These are phyloP conservation scores for Athene cunicularia DNA, from an alignment of 2,113 vertebrate genomes.

Conservation along the genomic window DNA sequence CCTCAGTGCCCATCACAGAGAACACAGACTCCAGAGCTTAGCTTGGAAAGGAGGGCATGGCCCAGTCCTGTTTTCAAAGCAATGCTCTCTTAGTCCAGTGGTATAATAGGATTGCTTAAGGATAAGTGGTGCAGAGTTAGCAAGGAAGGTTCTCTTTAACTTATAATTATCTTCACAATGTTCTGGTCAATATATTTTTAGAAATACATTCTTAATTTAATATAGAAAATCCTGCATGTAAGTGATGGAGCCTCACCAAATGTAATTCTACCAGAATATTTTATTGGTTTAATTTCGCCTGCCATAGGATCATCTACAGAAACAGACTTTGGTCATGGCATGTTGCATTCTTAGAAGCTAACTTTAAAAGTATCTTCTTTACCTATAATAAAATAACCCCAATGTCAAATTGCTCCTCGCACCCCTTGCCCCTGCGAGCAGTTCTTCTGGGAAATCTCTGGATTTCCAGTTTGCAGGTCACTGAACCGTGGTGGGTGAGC, in stretches of 20 bases:
- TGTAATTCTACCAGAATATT: background rate
- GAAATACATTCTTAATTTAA: background rate
- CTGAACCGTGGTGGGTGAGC: background rate
- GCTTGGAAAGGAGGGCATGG: background rate
- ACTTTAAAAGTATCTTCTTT: background rate
- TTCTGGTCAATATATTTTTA: background rate
- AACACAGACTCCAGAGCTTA: background rate
- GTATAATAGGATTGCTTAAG: background rate
- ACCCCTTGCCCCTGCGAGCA: accelerated
- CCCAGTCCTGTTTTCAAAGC: background rate
- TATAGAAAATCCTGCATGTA: background rate
- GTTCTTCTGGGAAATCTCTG: background rate
- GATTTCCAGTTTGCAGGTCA: background rate
- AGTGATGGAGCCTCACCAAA: background rate
- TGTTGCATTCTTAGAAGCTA: background rate
- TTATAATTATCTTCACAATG: background rate
- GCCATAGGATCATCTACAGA: background rate
- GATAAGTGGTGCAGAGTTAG: background rate
- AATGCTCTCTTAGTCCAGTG: background rate
- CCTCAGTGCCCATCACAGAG: accelerated
- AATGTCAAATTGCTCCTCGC: accelerated
- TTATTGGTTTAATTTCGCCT: background rate
- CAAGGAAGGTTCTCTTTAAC: background rate
- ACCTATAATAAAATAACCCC: background rate
- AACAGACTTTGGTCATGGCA: background rate